Evolutionary conservation across 2,888 invertebrate genomes (phyloP).

Genomic region (Drosophila acutilabella): DNA sequence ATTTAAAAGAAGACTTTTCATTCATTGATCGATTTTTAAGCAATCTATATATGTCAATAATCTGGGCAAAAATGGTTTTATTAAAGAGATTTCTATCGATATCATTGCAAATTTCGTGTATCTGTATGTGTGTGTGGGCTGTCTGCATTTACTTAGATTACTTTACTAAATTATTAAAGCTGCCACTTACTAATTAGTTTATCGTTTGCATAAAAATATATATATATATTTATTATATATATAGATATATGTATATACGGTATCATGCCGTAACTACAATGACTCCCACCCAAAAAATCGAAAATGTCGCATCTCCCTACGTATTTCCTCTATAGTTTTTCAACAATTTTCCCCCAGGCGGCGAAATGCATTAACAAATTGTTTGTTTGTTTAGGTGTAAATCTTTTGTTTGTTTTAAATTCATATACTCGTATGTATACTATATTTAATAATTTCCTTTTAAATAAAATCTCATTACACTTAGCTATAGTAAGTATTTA

Average conservation of each 20-base stretch:
- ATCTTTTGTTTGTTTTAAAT: conserved; percentile 48
- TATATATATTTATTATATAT: conserved; percentile 13
- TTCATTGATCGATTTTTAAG: neutral
- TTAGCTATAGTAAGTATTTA: conserved; percentile 84
- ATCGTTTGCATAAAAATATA: conserved; percentile 63
- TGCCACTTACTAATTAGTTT: conserved; percentile 84
- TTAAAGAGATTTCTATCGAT: conserved; percentile 73
- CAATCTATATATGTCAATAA: neutral
- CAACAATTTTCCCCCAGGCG: conserved; percentile 7
- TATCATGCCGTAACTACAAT: conserved; percentile 31
- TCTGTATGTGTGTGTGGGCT: conserved; percentile 15
- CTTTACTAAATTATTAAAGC: conserved; percentile 83
- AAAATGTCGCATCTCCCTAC: neutral
- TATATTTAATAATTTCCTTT: conserved; percentile 18
- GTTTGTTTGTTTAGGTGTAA: conserved; percentile 37
- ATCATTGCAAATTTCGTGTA: conserved; percentile 23
- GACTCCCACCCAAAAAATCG: conserved; percentile 23
- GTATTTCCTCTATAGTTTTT: neutral
- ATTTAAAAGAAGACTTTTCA: neutral
- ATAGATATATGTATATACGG: conserved; percentile 25
- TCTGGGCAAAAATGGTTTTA: conserved; percentile 50
- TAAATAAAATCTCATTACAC: conserved; percentile 76
- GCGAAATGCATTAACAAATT: conserved; percentile 45
- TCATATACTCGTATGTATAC: conserved; percentile 41
- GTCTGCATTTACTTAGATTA: conserved; percentile 62